Evolutionary conservation across 35 echinoderm and acorn worm genomes (phyloP), one percentile per base, ranked within the genome.

Genomic region (Acanthaster planci): DNA sequence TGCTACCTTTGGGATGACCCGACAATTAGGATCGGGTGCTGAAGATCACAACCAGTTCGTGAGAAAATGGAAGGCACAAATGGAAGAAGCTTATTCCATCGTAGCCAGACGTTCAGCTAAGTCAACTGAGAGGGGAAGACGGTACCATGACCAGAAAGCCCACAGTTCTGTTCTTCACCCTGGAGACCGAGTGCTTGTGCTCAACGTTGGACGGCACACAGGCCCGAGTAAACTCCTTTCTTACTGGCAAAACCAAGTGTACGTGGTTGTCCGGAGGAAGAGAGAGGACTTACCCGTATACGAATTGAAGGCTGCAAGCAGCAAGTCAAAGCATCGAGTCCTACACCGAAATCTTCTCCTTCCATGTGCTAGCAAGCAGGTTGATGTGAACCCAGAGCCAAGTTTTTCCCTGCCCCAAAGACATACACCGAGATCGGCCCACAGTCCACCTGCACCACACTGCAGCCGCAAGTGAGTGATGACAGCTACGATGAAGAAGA

Each of bases 321-420:
- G 64, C 0, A 50, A 54, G 12, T 53, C 44, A 34, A 78, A 55
- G 54, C 27, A 54, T 0, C 77, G 89, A 32, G 77, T 72, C 26
- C 77, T 95, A 0, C 93, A 95, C 51, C 57, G 93, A 12, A 95
- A 95, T 75, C 37, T 90, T 1, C 51, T 92, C 15, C 60, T 87
- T 14, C 84, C 90, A 37, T 91, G 89, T 87, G 84, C 86, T 77
- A n/a, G 23, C 31, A 60, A 76, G 6, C 82, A 54, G 3, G 39
- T 8, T 7, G 19, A 77, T 5, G n/a, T n/a, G n/a, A n/a, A n/a
- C n/a, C n/a, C n/a, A n/a, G n/a, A n/a, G n/a, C n/a, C n/a, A n/a
- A n/a, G n/a, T n/a, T n/a, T n/a, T n/a, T n/a, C n/a, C n/a, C n/a
- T n/a, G n/a, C n/a, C n/a, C n/a, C n/a, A n/a, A n/a, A n/a, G n/a